A percentile compares a stretch with the other conserved stretches of the same genome.
Evolutionary conservation across 2,797 vertebrate species (phyloP).

Genomic region (Hoplostethus atlanticus): DNA sequence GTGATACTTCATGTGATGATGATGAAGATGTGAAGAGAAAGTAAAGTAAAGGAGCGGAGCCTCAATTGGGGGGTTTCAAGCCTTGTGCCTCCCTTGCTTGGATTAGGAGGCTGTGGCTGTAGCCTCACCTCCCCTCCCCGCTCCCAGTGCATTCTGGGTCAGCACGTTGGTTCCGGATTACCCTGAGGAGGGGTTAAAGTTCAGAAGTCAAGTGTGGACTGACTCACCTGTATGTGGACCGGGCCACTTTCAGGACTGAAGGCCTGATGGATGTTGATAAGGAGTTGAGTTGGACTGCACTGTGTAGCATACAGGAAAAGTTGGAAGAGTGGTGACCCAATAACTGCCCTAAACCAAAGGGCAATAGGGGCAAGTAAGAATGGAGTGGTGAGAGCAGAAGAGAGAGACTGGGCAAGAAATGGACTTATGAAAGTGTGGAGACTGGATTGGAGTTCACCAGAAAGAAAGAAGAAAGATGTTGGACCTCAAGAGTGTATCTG

Average conservation of each 20-base stretch:
- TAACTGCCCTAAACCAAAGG: constrained; percentile 23
- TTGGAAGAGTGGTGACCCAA: constrained; percentile 20
- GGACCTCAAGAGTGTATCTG: constrained; percentile 46
- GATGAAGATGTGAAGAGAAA: constrained; percentile 70
- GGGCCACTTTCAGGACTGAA: constrained; percentile 66
- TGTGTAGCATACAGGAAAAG: constrained; percentile 44
- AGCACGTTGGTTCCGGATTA: constrained; percentile 72
- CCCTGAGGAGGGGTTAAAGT: constrained; percentile 59
- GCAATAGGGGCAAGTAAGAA: constrained; percentile 59
- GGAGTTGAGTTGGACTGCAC: constrained; percentile 63
- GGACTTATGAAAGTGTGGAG: constrained; percentile 72
- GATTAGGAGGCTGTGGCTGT: constrained; percentile 77
- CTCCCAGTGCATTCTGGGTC: constrained; percentile 73
- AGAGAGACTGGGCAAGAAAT: constrained; percentile 65
- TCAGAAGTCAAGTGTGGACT: constrained; percentile 61
- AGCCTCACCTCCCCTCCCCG: constrained; percentile 5
- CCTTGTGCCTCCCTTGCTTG: constrained; percentile 82
- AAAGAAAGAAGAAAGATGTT: constrained; percentile 37
- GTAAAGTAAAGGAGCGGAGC: constrained; percentile 68
- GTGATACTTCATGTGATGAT: constrained; percentile 61
- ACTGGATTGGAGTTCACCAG: constrained; percentile 65
- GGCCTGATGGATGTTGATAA: constrained; percentile 77
- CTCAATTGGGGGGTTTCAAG: constrained; percentile 79
- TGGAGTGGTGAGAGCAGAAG: constrained; percentile 52
- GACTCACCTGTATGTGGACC: constrained; percentile 81